Evolutionary conservation across 2,113 vertebrate genomes (phyloP).

Genomic region (Scolopax mira): DNA sequence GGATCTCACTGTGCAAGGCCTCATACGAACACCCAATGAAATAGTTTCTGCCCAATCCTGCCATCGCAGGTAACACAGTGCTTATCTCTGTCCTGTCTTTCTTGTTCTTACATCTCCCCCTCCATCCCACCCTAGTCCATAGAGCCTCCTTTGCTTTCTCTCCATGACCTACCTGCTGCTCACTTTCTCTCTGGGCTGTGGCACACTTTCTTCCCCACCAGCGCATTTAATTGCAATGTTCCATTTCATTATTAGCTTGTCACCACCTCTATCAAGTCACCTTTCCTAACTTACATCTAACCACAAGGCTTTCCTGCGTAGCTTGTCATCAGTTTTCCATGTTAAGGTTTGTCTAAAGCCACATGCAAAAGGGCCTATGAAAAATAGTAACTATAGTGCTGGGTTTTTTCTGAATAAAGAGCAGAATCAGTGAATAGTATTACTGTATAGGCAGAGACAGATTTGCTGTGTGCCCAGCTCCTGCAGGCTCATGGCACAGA

Average conservation of each 20-base stretch:
- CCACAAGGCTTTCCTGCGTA: not conserved
- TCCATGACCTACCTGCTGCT: not conserved
- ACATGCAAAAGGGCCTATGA: not conserved
- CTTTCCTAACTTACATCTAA: not conserved
- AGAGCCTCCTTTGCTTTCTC: not conserved
- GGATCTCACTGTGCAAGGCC: not conserved
- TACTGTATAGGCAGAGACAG: conserved; percentile 34
- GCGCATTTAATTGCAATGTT: conserved; percentile 27
- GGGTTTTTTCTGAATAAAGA: conserved; percentile 39
- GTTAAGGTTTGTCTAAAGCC: not conserved
- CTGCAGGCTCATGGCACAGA: conserved; percentile 21
- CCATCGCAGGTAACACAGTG: not conserved
- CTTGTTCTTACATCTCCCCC: conserved; percentile 9
- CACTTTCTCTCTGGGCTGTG: not conserved
- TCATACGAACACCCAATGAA: not conserved
- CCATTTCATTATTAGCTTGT: conserved; percentile 48
- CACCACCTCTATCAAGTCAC: conserved; percentile 17
- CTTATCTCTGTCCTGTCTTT: conserved; percentile 17
- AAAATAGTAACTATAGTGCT: not conserved
- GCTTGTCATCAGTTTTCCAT: conserved; percentile 2
- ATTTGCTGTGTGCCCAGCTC: conserved; percentile 28
- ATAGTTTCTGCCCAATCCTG: not conserved
- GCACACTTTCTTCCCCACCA: conserved; percentile 18
- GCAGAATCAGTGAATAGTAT: conserved; percentile 21
- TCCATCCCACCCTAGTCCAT: not conserved